These are phyloP conservation scores for Habroteleia sp. DNA, from an alignment of 2,888 invertebrate species.

Conservation along the genomic window DNA sequence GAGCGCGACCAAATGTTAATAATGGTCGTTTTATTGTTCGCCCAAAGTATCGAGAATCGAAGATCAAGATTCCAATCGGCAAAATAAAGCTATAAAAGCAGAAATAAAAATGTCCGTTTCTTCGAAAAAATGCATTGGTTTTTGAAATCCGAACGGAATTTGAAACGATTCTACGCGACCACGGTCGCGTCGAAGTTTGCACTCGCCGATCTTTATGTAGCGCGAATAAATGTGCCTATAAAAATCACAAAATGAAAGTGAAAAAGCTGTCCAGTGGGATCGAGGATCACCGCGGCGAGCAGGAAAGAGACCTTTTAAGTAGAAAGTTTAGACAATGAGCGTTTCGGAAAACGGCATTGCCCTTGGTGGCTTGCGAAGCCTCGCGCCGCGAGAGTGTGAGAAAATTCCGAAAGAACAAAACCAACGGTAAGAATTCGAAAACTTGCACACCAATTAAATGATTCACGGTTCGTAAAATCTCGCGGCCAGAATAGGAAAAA, in stretches of 20 bases:
- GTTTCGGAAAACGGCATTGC: constrained; percentile 65
- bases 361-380: constrained; percentile 50
- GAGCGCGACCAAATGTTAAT: too few relatives aligned
- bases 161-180: neutral
- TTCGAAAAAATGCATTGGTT: constrained; percentile 12
- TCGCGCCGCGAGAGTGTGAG: constrained; percentile 53
- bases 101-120: neutral
- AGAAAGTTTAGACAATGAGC: constrained; percentile 66
- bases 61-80: too few relatives aligned
- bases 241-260: constrained; percentile 43
- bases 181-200: constrained; percentile 7
- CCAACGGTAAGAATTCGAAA: constrained; percentile 45
- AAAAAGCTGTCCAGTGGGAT: constrained; percentile 27
- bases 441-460: constrained; percentile 28
- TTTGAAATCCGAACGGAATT: constrained; percentile 6
- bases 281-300: constrained; percentile 27
- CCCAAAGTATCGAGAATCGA: too few relatives aligned
- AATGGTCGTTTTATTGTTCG: too few relatives aligned
- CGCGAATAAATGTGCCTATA: constrained; percentile 33
- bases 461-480: constrained; percentile 2
- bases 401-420: constrained; percentile 61
- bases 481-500: neutral
- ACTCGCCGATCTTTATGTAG: constrained; percentile 23
- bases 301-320: constrained; percentile 65
- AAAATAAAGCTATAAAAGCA: too few relatives aligned